Evolutionary conservation across 2,888 invertebrate genomes (phyloP).

Genomic region (Thyatira batis): DNA sequence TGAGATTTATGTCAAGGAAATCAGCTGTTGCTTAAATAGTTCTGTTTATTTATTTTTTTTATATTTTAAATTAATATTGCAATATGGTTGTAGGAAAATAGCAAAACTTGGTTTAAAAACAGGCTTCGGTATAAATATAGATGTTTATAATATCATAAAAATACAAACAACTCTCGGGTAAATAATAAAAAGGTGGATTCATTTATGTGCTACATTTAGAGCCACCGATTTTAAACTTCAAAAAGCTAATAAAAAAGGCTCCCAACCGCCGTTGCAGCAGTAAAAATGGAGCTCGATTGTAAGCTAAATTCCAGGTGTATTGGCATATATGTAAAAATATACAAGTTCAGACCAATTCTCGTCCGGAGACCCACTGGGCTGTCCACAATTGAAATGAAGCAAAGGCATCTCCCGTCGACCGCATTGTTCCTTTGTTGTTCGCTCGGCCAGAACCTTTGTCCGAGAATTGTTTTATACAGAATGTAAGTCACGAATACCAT

Average conservation of each 20-base stretch:
- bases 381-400: conserved; percentile 75
- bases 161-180: too few species aligned
- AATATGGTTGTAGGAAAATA: too few species aligned
- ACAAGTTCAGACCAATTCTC: conserved; percentile 5
- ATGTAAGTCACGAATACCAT: conserved; percentile 81
- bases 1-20: conserved; percentile 11
- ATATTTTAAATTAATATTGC: too few species aligned
- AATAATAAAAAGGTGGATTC: too few species aligned
- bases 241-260: not conserved
- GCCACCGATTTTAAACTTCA: not conserved
- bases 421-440: conserved; percentile 76
- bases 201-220: too few species aligned
- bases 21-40: conserved; percentile 12
- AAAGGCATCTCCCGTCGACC: conserved; percentile 67
- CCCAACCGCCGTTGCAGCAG: not conserved
- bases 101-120: too few species aligned
- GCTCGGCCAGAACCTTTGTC: conserved; percentile 78
- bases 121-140: too few species aligned
- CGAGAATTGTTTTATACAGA: conserved; percentile 80
- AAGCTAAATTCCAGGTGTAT: not conserved
- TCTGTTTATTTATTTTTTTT: not conserved
- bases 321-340: not conserved
- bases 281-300: not conserved
- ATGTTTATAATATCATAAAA: too few species aligned
- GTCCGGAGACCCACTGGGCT: conserved; percentile 45